Conservation (phyloP, 2,113 vertebrate species). For the Mobula hypostoma region DNA sequence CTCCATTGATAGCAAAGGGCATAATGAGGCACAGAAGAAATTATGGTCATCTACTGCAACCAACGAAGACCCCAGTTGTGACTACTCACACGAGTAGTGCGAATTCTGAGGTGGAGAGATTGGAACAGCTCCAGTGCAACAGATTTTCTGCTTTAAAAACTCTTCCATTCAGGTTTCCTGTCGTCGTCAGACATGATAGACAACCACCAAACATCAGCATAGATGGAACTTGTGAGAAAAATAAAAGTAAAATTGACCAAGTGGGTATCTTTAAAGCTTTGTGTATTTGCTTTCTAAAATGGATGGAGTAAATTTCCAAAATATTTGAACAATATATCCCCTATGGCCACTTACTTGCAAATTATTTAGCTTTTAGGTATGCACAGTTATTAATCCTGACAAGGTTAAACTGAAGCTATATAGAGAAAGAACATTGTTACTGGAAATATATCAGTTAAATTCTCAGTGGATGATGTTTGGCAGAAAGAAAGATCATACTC, state of each 20-base stretch:
- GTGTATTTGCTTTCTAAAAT: not conserved
- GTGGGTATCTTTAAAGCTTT: not conserved
- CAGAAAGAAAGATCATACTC: not conserved
- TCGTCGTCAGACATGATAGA: too few species aligned
- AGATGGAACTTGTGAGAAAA: not conserved
- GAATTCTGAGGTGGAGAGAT: too few species aligned
- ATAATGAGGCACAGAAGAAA: too few species aligned
- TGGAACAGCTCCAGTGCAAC: too few species aligned
- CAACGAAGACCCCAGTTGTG: too few species aligned
- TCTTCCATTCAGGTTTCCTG: too few species aligned
- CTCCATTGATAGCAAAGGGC: too few species aligned
- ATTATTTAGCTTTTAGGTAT: not conserved
- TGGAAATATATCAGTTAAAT: not conserved
- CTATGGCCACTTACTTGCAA: not conserved
- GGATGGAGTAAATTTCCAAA: not conserved
- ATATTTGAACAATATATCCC: constrained; percentile 4
- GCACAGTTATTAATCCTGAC: not conserved
- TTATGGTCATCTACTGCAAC: too few species aligned
- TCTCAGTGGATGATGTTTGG: constrained; percentile 8
- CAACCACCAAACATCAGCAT: not conserved
- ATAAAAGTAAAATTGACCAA: not conserved
- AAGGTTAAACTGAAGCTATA: constrained; percentile 26
- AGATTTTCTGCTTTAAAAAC: too few species aligned
- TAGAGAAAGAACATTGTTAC: constrained; percentile 5
- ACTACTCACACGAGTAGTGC: too few species aligned